These are phyloP conservation scores for Bradynema listronoti DNA, from an alignment of 1,140 invertebrate species.

Conservation along the genomic window DNA sequence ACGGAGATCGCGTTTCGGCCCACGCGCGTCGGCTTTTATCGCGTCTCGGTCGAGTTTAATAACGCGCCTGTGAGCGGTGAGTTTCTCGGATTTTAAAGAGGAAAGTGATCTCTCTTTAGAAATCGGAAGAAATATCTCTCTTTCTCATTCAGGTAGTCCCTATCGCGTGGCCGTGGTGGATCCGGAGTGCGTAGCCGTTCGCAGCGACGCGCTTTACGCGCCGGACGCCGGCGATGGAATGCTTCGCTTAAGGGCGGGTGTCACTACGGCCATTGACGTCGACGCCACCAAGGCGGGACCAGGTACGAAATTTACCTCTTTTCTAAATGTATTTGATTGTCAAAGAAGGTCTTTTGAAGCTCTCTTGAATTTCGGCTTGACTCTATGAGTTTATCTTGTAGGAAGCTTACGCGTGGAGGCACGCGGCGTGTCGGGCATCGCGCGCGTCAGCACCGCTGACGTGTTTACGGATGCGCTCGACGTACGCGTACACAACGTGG, in stretches of 20 bases:
- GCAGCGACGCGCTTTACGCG: conserved; percentile 60
- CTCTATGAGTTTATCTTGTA: too few species aligned
- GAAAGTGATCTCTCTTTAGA: background rate
- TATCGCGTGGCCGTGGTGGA: conserved; percentile 70
- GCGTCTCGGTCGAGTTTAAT: conserved; percentile 69
- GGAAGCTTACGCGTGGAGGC: conserved; percentile 66
- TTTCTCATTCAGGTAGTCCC: conserved; percentile 64
- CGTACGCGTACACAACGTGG: conserved; percentile 47
- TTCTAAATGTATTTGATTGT: background rate
- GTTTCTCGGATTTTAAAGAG: conserved; percentile 8
- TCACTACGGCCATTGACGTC: conserved; percentile 65
- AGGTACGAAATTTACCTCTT: conserved; percentile 58
- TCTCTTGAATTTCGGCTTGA: too few species aligned
- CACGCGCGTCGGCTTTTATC: conserved; percentile 70
- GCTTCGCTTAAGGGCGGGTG: conserved; percentile 57
- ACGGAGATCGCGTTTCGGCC: conserved; percentile 60
- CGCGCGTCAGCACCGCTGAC: conserved; percentile 65
- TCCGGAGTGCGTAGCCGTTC: conserved; percentile 69
- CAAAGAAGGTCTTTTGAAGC: too few species aligned
- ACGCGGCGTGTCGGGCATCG: too few species aligned
- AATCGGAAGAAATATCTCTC: background rate
- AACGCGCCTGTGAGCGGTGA: conserved; percentile 64
- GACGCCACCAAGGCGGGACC: conserved; percentile 66
- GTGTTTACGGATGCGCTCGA: conserved; percentile 59
- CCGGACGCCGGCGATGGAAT: conserved; percentile 57